These are phyloP conservation scores for Bryconaethiops microstoma DNA, from an alignment of 2,797 vertebrate genomes.

Conservation along the genomic window DNA sequence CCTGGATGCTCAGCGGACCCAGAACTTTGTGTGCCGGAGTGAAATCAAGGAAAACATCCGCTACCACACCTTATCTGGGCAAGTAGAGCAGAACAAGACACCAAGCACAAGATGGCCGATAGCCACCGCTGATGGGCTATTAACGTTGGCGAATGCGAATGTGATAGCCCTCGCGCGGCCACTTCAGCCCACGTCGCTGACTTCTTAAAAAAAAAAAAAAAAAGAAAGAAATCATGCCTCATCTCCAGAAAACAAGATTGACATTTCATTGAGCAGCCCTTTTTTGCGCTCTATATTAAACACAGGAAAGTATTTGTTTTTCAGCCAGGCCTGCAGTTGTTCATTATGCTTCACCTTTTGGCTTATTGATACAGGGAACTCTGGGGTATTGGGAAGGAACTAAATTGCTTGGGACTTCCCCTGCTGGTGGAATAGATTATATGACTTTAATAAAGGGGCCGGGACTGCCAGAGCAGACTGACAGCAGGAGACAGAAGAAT, in stretches of 20 bases:
- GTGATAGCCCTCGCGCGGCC: constrained; percentile 35
- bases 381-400: constrained; percentile 58
- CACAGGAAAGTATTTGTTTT: constrained; percentile 55
- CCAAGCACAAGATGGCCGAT: constrained; percentile 59
- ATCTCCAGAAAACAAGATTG: constrained; percentile 55
- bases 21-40: background rate
- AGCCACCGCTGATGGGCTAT: constrained; percentile 59
- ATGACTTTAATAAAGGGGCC: constrained; percentile 55
- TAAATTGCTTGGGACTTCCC: constrained; percentile 57
- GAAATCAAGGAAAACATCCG: background rate
- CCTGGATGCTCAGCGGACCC: constrained; percentile 21
- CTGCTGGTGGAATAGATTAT: constrained; percentile 51
- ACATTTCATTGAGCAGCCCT: constrained; percentile 61
- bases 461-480: constrained; percentile 2
- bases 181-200: constrained; percentile 33
- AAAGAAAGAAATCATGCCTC: constrained; percentile 31
- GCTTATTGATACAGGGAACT: constrained; percentile 60
- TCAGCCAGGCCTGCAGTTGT: constrained; percentile 54
- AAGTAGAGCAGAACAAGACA: constrained; percentile 43
- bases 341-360: constrained; percentile 64
- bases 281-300: constrained; percentile 61
- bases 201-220: constrained; percentile 17
- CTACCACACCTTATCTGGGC: constrained; percentile 24
- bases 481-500: constrained; percentile 25
- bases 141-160: constrained; percentile 54